A percentile compares a stretch with the other conserved stretches of the same genome.
Evolutionary conservation across 2,888 invertebrate genomes (phyloP).

Genomic region (Embidobia sp.): DNA sequence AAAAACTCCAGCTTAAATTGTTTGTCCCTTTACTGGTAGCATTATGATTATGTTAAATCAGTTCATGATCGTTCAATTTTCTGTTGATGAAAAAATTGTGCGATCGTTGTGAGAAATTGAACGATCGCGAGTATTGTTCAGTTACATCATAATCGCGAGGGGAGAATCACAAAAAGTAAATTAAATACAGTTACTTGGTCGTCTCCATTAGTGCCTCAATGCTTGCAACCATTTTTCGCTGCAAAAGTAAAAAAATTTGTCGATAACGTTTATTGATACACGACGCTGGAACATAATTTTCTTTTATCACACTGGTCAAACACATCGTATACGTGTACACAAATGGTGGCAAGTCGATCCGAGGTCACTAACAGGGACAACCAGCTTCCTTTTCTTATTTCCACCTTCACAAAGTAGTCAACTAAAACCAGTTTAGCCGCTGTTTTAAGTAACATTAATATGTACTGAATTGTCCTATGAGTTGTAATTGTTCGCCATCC

Average conservation of each 20-base stretch:
- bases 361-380: too few relatives aligned
- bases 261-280: too few relatives aligned
- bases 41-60: conserved; percentile 1
- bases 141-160: not conserved
- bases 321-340: too few relatives aligned
- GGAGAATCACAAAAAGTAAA: not conserved
- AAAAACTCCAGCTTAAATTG: conserved; percentile 1
- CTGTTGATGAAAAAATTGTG: conserved; percentile 18
- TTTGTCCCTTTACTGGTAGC: conserved; percentile 9
- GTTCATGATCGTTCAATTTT: conserved; percentile 35
- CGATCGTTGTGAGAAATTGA: conserved; percentile 15
- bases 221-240: too few relatives aligned
- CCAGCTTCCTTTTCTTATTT: conserved; percentile 4
- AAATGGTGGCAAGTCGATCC: too few relatives aligned
- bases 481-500: too few relatives aligned
- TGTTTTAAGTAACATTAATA: conserved; percentile 38
- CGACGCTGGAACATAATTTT: too few relatives aligned
- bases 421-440: conserved; percentile 61
- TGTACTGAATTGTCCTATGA: conserved; percentile 35
- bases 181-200: too few relatives aligned
- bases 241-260: too few relatives aligned
- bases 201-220: too few relatives aligned
- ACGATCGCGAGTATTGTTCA: conserved; percentile 23
- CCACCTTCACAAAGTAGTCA: conserved; percentile 8
- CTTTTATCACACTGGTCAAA: too few relatives aligned